Base-by-base conservation (phyloP, 2,888 invertebrate species). In the Troilus luridus region DNA sequence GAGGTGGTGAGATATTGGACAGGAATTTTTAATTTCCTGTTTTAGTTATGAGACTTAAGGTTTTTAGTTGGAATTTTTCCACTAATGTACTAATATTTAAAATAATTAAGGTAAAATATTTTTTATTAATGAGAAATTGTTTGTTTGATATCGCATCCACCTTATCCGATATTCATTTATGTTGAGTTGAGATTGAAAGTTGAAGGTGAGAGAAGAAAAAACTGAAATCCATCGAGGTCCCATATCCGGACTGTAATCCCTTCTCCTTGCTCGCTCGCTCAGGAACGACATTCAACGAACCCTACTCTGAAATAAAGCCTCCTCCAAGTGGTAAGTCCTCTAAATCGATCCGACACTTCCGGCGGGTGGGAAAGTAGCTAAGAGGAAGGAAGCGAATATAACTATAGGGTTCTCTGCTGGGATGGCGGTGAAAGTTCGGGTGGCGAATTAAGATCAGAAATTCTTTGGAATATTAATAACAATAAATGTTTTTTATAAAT, bases 181-280 rank as follows among this genome's bases (percentile, higher is more conserved):
- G n/a, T n/a, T 24, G 64, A 64, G 64, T 41, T 12, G 12, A 7
- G 2, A 19, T 27, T 67, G 67, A 7, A 41, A 24, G 24, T 41
- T 41, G 72, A 77, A 41, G 0, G 41, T 17, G 41, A 41, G 1
- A 3, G 72, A 17, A 77, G 27, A 77, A 77, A 41, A 77, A 77
- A 77, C 72, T 77, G 17, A 41, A 77, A 27, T 77, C 72, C 72
- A 77, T 77, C 41, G 41, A 41, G 72, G 24, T 8, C 41, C 41
- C 72, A 77, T 77, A 77, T 77, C 72, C 72, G 72, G 12, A 11
- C n/a, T n/a, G 72, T 41, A 77, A 77, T 77, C 72, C 72, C 41
- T 77, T 77, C 72, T 41, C 72, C 17, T 77, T 41, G 72, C 72
- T 19, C 27, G 14, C 72, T 77, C 72, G 72, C 19, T 77, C 72